phyloP scores from a whole-genome alignment of 2,797 vertebrate genomes.

The Anas capensis region DNA sequence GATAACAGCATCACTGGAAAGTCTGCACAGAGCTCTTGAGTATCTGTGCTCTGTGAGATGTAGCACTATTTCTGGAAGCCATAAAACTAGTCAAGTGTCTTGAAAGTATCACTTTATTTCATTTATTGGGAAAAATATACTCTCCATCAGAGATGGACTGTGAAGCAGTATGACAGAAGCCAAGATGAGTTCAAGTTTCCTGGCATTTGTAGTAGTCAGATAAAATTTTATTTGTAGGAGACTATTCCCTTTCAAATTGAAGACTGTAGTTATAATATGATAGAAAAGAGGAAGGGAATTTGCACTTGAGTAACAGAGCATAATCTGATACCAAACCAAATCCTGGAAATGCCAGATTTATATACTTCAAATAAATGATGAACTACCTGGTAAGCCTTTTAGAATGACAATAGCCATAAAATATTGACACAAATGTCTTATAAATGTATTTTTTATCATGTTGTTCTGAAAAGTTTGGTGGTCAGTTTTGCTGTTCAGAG shows the following conservation, averaged over 20 bases:
- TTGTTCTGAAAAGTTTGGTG: not conserved
- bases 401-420: not conserved
- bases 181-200: constrained; percentile 14
- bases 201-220: not conserved
- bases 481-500: not conserved
- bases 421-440: not conserved
- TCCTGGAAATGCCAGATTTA: not conserved
- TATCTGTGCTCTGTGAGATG: not conserved
- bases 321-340: not conserved
- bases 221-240: not conserved
- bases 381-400: not conserved
- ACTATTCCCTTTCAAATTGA: not conserved
- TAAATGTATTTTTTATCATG: not conserved
- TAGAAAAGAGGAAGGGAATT: not conserved
- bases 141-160: not conserved
- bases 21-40: not conserved
- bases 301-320: not conserved
- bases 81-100: not conserved
- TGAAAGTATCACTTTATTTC: constrained; percentile 7
- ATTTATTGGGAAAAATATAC: not conserved
- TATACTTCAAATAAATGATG: not conserved
- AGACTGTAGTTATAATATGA: not conserved
- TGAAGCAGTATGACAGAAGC: not conserved
- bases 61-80: not conserved
- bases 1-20: not conserved